These are phyloP conservation scores for Halcyon chelicuti DNA, from an alignment of 2,797 vertebrate genomes.

Conservation along the genomic window DNA sequence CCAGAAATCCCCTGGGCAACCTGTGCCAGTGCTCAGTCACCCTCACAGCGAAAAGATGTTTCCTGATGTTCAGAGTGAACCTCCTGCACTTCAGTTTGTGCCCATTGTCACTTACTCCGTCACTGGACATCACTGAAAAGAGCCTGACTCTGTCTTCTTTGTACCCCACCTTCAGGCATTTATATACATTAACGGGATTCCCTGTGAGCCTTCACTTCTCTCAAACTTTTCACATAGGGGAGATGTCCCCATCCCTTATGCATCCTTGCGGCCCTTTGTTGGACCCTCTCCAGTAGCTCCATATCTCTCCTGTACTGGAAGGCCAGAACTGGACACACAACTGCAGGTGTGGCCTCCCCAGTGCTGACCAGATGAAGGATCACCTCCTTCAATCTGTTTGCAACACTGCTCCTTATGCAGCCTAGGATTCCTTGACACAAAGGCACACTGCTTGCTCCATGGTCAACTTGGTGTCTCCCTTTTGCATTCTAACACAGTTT, in stretches of 20 bases:
- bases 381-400: neutral
- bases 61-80: neutral
- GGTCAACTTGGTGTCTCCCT: neutral
- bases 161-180: neutral
- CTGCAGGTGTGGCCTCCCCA: no score
- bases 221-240: neutral
- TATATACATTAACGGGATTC: fast-evolving
- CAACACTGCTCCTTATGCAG: neutral
- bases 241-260: neutral
- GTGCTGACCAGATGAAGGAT: neutral
- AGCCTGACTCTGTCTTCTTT: neutral
- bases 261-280: neutral
- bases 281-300: neutral
- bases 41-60: neutral
- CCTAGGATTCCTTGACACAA: neutral
- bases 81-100: neutral
- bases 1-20: neutral
- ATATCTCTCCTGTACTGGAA: fast-evolving
- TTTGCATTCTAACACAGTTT: neutral
- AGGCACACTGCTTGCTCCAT: neutral
- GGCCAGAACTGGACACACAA: neutral
- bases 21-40: neutral
- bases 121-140: neutral
- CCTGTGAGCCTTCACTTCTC: neutral
- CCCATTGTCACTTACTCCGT: neutral